Evolutionary conservation across 2,797 vertebrate genomes (phyloP), one percentile per base, ranked within the genome.

Genomic region (Phrynocephalus vlangalii): DNA sequence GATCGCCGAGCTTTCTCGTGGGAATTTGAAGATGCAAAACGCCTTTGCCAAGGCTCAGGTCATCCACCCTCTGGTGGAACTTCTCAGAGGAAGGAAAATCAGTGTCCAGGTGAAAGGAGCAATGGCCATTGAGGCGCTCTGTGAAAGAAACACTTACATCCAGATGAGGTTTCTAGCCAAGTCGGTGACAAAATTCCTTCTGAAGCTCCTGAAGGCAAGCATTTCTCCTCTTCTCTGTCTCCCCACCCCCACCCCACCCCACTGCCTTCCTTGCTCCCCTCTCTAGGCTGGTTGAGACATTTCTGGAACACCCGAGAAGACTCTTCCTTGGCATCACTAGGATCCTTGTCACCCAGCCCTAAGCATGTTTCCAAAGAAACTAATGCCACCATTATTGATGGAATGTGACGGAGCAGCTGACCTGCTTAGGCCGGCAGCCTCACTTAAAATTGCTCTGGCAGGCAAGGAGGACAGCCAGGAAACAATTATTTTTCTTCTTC

Each of bases 161-260:
- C 97, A 97, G 92, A 94, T 92, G 85, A 88, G 83, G 4, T 97
- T 97, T 92, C 91, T 97, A 88, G 92, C 94, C 75, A 93, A 86
- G 72, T 95, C 94, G 3, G 92, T 96, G 84, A 91, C 93, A 50
- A 95, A 91, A 68, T 93, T 96, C 75, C 96, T 97, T 60, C 90
- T 97, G 83, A 95, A 94, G 79, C 96, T 97, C 67, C 88, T 97
- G 28, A 97, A 97, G 96, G 97, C 96, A 95, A 86, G 86, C 72
- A n/a, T 60, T 83, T 76, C 5, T 2, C 26, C 15, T 84, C 71
- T 75, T 1, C 3, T 16, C 15, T 84, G 56, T 75, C 52, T 13
- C 26, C 18, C 33, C 33, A 33, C 33, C 38, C 38, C 38, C 38
- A 44, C 38, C 38, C 38, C 38, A 44, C 38, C 38, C 38, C 38